Base-by-base conservation (phyloP, 2,888 invertebrate genomes). In the Sisyra nigra region DNA sequence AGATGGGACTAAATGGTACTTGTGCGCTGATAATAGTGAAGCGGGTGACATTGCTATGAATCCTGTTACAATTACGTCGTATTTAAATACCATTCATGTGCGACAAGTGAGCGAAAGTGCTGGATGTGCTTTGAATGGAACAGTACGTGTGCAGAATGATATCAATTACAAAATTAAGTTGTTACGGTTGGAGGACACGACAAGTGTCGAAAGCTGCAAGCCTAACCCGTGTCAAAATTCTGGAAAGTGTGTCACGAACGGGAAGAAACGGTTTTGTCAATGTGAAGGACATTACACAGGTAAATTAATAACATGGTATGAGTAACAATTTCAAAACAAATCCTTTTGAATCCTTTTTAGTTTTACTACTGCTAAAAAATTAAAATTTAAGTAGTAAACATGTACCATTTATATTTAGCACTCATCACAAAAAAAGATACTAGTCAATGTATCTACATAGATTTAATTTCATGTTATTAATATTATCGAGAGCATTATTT, bases 211-310 rank as follows among this genome's bases (percentile, higher is more conserved):
- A 54, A 71, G 77, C 0, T 85, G 84, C 57, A 66, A 68, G 40
- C 82, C 82, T 0, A 80, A 80, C 60, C 82, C 82, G 0, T 86
- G 85, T 53, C 62, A 72, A 47, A 74, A 80, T 55, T 74, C 70
- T 9, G 84, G 83, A 1, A 72, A 71, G 52, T 85, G 84, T 56
- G 62, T 74, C 6, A 58, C 66, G 2, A 74, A 71, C 38, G 72
- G 72, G 17, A 59, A 61, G 5, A 72, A 61, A 47, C 74, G 68
- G 50, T 69, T 70, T 45, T 85, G 85, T 54, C 75, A 78, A 49
- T 84, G 84, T 55, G 61, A 63, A 24, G 77, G 79, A 47, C 77
- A 80, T 58, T 83, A 74, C 52, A 80, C 80, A 49, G 84, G 83
- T 76, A 64, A 62, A 54, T 55, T 51, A 50, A 47, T 50, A 13